These are phyloP conservation scores for Tetragnatha versicolor DNA, from an alignment of 1,140 invertebrate species.

Conservation along the genomic window DNA sequence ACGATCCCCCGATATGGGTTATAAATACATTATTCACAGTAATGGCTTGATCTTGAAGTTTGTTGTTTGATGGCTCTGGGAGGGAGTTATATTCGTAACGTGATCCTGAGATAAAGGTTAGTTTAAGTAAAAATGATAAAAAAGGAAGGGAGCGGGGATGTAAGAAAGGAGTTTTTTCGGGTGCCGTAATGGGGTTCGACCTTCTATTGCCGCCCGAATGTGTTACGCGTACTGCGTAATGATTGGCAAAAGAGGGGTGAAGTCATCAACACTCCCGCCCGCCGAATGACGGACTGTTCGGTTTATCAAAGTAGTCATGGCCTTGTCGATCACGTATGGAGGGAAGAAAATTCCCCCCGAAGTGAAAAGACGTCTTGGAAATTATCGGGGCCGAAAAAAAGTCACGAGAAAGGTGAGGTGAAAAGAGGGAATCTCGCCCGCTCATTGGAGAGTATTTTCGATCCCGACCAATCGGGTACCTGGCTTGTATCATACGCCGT, in stretches of 20 bases:
- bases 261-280: conserved; percentile 37
- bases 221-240: conserved; percentile 40
- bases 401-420: neutral
- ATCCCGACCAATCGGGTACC: conserved; percentile 12
- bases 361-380: conserved; percentile 8
- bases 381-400: conserved; percentile 21
- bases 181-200: neutral
- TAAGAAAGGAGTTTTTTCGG: neutral
- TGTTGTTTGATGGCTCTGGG: conserved; percentile 43
- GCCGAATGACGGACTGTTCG: conserved; percentile 32
- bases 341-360: conserved; percentile 4
- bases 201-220: conserved; percentile 6
- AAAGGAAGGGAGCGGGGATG: neutral
- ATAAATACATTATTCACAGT: conserved; percentile 53
- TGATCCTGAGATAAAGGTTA: conserved; percentile 33
- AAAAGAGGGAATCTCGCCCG: neutral
- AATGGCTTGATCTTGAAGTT: conserved; percentile 53
- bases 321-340: conserved; percentile 27
- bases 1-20: conserved; percentile 13
- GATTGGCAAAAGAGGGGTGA: conserved; percentile 46
- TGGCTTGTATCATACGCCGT: neutral
- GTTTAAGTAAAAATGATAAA: conserved; percentile 2
- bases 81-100: conserved; percentile 32
- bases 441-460: conserved; percentile 11
- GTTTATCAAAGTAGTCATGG: conserved; percentile 37